phyloP scores from a whole-genome alignment of 2,888 invertebrate species.

The Sceliomorpha sp. region DNA sequence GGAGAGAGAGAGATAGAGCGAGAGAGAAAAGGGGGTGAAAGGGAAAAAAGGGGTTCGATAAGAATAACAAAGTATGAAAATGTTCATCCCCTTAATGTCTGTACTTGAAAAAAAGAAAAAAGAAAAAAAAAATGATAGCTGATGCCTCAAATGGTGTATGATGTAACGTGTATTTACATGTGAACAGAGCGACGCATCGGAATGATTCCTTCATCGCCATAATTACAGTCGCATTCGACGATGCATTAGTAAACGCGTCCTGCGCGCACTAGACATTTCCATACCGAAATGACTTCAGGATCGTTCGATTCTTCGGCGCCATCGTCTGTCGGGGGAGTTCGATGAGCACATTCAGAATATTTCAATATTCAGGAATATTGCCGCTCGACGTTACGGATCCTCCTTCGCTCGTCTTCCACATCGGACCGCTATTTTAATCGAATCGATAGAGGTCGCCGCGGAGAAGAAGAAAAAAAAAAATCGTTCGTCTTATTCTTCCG shows the following conservation, averaged over 20 bases:
- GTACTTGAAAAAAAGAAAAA: constrained; percentile 20
- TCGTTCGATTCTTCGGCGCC: constrained; percentile 46
- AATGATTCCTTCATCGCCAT: constrained; percentile 50
- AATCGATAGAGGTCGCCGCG: too few relatives aligned
- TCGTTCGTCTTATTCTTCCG: too few relatives aligned
- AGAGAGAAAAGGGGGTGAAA: too few relatives aligned
- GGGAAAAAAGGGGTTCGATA: too few relatives aligned
- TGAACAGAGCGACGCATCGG: constrained; percentile 24
- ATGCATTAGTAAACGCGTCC: constrained; percentile 34
- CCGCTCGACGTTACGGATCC: constrained; percentile 12
- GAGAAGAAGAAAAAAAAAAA: too few relatives aligned
- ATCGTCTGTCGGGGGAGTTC: constrained; percentile 43
- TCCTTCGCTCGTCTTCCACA: too few relatives aligned
- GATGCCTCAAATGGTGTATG: constrained; percentile 13
- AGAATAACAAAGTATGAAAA: constrained; percentile 25
- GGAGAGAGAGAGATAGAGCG: too few relatives aligned
- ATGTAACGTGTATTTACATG: constrained; percentile 14
- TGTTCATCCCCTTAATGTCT: constrained; percentile 44
- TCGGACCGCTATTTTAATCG: too few relatives aligned
- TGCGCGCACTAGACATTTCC: constrained; percentile 39
- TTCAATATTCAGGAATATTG: constrained; percentile 51
- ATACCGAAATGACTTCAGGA: constrained; percentile 51
- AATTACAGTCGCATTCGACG: constrained; percentile 46
- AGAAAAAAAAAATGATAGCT: too few relatives aligned
- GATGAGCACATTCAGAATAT: constrained; percentile 52